Conservation (phyloP, 2,888 invertebrate species). For the Neocrepidodera transversa region DNA sequence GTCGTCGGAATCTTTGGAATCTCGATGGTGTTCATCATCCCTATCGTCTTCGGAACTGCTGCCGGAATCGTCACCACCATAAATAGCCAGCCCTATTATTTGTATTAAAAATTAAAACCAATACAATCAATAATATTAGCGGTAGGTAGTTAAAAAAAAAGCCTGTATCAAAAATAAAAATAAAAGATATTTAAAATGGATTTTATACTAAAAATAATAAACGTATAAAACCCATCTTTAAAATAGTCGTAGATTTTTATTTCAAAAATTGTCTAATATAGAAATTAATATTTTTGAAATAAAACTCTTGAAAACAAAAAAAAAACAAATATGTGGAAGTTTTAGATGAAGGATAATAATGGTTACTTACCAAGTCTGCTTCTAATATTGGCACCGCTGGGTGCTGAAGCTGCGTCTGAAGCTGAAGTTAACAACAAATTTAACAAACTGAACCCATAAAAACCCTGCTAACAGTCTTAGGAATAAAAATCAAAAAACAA, state of each 20-base stretch:
- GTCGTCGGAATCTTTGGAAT: conserved; percentile 63
- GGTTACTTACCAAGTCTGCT: conserved; percentile 87
- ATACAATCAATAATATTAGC: conserved; percentile 2
- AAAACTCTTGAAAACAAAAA: conserved; percentile 24
- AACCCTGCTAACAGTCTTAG: conserved; percentile 56
- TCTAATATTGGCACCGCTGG: conserved; percentile 79
- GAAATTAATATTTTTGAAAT: not conserved
- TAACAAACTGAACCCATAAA: conserved; percentile 56
- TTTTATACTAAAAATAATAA: no score
- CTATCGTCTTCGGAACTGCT: conserved; percentile 63
- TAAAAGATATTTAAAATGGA: not conserved
- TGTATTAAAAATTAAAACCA: not conserved
- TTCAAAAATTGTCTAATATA: not conserved
- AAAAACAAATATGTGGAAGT: conserved; percentile 13
- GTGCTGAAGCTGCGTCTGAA: conserved; percentile 59
- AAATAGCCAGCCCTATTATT: conserved; percentile 79
- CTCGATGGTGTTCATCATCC: conserved; percentile 57
- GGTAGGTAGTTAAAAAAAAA: not conserved
- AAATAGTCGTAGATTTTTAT: no score
- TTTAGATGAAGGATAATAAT: no score
- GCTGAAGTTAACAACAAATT: conserved; percentile 61
- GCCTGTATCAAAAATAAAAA: not conserved
- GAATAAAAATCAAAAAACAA: conserved; percentile 33
- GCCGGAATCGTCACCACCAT: conserved; percentile 73
- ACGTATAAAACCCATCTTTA: no score